phyloP scores from a whole-genome alignment of 2,888 invertebrate species.

The Papilio demoleus region DNA sequence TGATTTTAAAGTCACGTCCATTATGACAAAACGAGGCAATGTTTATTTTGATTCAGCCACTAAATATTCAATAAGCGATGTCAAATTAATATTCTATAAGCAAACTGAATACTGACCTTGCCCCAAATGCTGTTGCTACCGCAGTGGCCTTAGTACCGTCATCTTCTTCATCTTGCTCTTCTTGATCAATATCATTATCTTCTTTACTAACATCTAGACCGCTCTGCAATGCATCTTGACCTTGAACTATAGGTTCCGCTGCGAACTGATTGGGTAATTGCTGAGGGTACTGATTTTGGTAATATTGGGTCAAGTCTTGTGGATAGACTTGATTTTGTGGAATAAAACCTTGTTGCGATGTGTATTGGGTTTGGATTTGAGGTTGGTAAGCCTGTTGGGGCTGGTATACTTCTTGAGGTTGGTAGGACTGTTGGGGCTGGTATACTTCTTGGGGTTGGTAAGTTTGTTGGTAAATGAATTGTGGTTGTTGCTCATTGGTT shows the following conservation, averaged over 20 bases:
- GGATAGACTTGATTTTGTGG: constrained; percentile 54
- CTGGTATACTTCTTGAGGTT: constrained; percentile 46
- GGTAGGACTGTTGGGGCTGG: constrained; percentile 47
- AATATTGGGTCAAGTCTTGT: constrained; percentile 49
- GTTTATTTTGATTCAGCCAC: constrained; percentile 41
- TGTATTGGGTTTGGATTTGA: constrained; percentile 43
- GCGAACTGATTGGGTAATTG: constrained; percentile 44
- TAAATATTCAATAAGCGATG: constrained; percentile 49
- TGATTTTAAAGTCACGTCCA: constrained; percentile 41
- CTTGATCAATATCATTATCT: constrained; percentile 68
- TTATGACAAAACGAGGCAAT: constrained; percentile 41
- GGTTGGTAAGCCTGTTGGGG: constrained; percentile 43
- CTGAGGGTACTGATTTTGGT: constrained; percentile 46
- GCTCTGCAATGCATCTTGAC: constrained; percentile 59
- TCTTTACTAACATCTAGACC: constrained; percentile 70
- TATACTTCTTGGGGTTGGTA: constrained; percentile 46
- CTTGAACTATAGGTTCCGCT: constrained; percentile 43
- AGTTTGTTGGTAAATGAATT: constrained; percentile 47
- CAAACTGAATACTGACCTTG: constrained; percentile 62
- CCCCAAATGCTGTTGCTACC: constrained; percentile 75
- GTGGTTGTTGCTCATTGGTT: constrained; percentile 44
- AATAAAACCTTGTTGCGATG: constrained; percentile 45
- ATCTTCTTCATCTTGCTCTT: constrained; percentile 55
- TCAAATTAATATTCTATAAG: constrained; percentile 51
- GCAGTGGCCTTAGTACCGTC: constrained; percentile 65